These are phyloP conservation scores for Hassar affinis DNA, from an alignment of 2,113 vertebrate species.

Conservation along the genomic window DNA sequence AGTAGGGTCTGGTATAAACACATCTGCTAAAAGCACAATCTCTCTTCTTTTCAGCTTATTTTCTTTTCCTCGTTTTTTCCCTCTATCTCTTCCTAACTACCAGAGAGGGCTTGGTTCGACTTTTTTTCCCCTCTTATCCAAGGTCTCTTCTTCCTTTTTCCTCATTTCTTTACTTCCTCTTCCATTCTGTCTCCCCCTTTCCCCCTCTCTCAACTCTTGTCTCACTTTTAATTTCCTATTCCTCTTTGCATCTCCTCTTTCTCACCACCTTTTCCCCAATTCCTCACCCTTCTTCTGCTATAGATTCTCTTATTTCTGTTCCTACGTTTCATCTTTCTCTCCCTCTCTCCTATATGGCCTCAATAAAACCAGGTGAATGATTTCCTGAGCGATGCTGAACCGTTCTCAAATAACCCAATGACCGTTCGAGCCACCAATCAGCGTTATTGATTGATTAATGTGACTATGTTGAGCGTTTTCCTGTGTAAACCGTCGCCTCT, in stretches of 20 bases:
- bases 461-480: neutral
- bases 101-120: neutral
- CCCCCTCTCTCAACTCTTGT: neutral
- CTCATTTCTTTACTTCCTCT: neutral
- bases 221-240: neutral
- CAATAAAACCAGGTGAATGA: neutral
- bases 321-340: constrained; percentile 20
- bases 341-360: neutral
- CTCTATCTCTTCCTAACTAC: neutral
- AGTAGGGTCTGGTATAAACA: constrained; percentile 51
- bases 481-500: neutral
- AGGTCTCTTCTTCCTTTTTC: neutral
- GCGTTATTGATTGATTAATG: neutral
- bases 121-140: neutral
- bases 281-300: neutral
- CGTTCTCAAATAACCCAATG: neutral
- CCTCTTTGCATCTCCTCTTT: neutral
- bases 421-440: neutral
- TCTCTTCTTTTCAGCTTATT: constrained; percentile 35
- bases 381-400: neutral
- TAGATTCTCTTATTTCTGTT: neutral
- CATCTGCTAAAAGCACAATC: constrained; percentile 67
- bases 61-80: neutral
- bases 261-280: no score
- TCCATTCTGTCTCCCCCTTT: neutral